These are phyloP conservation scores for Patella depressa DNA, from an alignment of 2,888 invertebrate species.

Conservation along the genomic window DNA sequence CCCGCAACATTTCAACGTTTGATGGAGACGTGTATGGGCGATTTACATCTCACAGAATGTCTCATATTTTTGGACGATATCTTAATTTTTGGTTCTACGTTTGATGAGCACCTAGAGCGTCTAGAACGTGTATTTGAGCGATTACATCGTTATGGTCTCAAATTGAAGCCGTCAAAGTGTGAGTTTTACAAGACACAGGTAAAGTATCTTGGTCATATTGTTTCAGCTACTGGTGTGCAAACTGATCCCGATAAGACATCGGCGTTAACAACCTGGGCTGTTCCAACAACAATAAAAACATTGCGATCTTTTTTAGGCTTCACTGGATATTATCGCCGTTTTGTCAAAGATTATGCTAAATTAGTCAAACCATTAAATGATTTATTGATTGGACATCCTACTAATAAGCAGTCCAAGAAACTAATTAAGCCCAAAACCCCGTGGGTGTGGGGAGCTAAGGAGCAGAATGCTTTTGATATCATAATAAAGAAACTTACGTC, in stretches of 20 bases:
- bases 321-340: slow-evolving; percentile 28
- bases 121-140: slow-evolving; percentile 29
- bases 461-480: no score
- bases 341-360: slow-evolving; percentile 31
- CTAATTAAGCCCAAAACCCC: no score
- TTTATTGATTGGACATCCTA: slow-evolving; percentile 21
- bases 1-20: slow-evolving; percentile 35
- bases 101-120: slow-evolving; percentile 24
- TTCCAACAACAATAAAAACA: slow-evolving; percentile 22
- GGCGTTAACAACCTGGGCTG: background rate
- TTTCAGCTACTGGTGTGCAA: no score
- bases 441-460: no score
- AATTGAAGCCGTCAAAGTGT: slow-evolving; percentile 32
- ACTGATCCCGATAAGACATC: no score
- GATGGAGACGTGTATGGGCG: slow-evolving; percentile 34
- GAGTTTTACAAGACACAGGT: slow-evolving; percentile 26
- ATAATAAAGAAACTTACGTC: no score
- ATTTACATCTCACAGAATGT: slow-evolving; percentile 33
- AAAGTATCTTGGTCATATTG: slow-evolving; percentile 34
- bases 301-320: background rate
- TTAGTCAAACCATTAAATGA: slow-evolving; percentile 32
- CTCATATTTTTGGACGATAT: slow-evolving; percentile 41
- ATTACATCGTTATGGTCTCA: slow-evolving; percentile 24
- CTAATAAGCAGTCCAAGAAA: slow-evolving; percentile 12
- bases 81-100: slow-evolving; percentile 32